Evolutionary conservation across 1,140 invertebrate species (phyloP), one percentile per base, ranked within the genome.

Genomic region (Cylas formicarius): DNA sequence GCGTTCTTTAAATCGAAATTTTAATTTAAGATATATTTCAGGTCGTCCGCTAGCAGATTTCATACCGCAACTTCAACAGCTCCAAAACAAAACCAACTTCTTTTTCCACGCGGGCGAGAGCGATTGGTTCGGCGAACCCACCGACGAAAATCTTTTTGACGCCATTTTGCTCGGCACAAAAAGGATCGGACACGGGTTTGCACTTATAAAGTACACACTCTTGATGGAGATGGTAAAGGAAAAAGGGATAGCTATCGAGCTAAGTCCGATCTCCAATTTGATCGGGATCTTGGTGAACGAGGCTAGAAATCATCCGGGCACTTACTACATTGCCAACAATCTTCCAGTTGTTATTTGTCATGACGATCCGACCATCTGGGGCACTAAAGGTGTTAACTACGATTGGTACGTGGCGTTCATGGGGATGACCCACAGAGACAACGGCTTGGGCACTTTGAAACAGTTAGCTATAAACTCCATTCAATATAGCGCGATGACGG

Each of bases 351-450:
- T 79, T 0, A 66, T 80, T 24, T 72, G 74, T 1, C 77, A 77
- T 53, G 88, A 93, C 55, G 86, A 90, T 64, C 86, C 86, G 0
- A 78, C 77, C 1, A 69, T 82, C 9, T 93, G 86, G 86, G 81
- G 79, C 4, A 77, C 81, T 0, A 67, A 70, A 20, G 84, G 76
- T 0, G 57, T 91, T 2, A 82, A 81, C 11, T 81, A 89, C 50
- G 89, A 93, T 57, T 86, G 84, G 47, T 92, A 90, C 56, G 75
- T 84, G 36, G 79, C 82, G 0, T 91, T 91, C 50, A 75, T 90
- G 65, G 86, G 75, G 0, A 74, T 90, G 6, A 78, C 82, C 34
- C 82, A 82, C 4, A 66, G 68, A 10, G 67, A 77, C 7, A 70
- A 78, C 1, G 86, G 88, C 52, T 60, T 92, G 20, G 70, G 75